Evolutionary conservation across 2,797 vertebrate genomes (phyloP).

Genomic region (Salmo trutta): DNA sequence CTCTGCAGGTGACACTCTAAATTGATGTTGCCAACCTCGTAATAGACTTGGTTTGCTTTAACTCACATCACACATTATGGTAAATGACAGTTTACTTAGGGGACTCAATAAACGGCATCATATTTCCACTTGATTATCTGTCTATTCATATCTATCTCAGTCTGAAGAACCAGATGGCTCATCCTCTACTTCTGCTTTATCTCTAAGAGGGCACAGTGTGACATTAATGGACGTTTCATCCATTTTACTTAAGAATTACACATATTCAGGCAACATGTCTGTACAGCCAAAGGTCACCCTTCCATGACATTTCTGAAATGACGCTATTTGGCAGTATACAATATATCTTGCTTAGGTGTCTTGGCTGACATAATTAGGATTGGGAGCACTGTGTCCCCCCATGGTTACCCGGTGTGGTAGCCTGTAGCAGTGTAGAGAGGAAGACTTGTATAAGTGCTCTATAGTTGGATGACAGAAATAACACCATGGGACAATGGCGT

Average conservation of each 20-base stretch:
- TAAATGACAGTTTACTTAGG: slow-evolving; percentile 68
- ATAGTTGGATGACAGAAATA: not conserved
- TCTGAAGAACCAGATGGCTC: slow-evolving; percentile 54
- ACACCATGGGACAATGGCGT: not conserved
- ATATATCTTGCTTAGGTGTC: not conserved
- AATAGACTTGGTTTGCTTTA: slow-evolving; percentile 65
- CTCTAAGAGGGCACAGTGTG: slow-evolving; percentile 30
- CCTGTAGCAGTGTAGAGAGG: not conserved
- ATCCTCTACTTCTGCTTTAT: slow-evolving; percentile 35
- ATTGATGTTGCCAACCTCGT: slow-evolving; percentile 70
- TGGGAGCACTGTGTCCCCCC: not conserved
- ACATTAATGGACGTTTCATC: slow-evolving; percentile 13
- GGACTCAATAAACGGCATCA: slow-evolving; percentile 70
- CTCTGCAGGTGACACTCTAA: slow-evolving; percentile 62
- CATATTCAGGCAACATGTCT: not conserved
- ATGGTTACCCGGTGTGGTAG: no score
- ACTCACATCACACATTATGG: slow-evolving; percentile 63
- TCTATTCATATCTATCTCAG: slow-evolving; percentile 62
- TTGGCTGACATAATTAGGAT: not conserved
- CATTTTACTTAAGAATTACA: slow-evolving; percentile 18
- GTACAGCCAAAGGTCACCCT: slow-evolving; percentile 26
- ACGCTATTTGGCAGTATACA: not conserved
- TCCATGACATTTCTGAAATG: slow-evolving; percentile 14
- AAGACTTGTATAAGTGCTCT: not conserved
- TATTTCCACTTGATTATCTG: slow-evolving; percentile 67